These are phyloP conservation scores for Drosophila fuyamai DNA, from an alignment of 1,140 invertebrate species.

Conservation along the genomic window DNA sequence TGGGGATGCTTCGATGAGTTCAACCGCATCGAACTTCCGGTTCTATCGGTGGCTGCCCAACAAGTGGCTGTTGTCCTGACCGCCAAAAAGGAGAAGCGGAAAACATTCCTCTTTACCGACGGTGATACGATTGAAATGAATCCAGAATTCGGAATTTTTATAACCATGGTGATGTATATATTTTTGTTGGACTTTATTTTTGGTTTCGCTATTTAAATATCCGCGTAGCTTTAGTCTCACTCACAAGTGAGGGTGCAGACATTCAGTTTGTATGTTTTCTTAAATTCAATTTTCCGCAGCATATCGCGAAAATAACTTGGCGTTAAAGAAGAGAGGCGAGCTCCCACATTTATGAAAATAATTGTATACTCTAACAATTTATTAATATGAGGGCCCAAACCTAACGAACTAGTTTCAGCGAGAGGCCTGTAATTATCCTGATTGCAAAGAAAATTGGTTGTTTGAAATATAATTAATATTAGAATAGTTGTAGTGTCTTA, in stretches of 20 bases:
- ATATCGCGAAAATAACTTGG: not conserved
- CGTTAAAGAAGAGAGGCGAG: not conserved
- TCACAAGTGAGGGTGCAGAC: conserved; percentile 6
- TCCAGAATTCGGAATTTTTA: conserved; percentile 98
- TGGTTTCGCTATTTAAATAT: conserved; percentile 1
- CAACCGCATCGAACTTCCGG: conserved; percentile 97
- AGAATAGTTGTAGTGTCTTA: too few species aligned
- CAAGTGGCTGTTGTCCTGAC: conserved; percentile 97
- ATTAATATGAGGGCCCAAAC: not conserved
- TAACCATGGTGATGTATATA: conserved; percentile 93
- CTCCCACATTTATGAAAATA: not conserved
- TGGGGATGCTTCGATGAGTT: conserved; percentile 95
- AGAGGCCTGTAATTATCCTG: too few species aligned
- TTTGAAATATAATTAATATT: not conserved
- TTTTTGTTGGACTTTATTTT: not conserved
- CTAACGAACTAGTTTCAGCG: not conserved
- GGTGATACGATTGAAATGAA: conserved; percentile 97
- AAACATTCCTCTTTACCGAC: conserved; percentile 96
- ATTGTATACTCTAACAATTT: conserved; percentile 3
- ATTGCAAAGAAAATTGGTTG: not conserved
- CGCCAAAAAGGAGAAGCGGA: conserved; percentile 96
- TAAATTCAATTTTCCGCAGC: conserved; percentile 6
- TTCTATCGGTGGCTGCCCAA: conserved; percentile 97
- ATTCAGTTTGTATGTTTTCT: conserved; percentile 7
- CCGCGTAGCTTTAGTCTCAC: conserved; percentile 4